These are phyloP conservation scores for Onychostoma macrolepis DNA, from an alignment of 2,113 vertebrate genomes.

Conservation along the genomic window DNA sequence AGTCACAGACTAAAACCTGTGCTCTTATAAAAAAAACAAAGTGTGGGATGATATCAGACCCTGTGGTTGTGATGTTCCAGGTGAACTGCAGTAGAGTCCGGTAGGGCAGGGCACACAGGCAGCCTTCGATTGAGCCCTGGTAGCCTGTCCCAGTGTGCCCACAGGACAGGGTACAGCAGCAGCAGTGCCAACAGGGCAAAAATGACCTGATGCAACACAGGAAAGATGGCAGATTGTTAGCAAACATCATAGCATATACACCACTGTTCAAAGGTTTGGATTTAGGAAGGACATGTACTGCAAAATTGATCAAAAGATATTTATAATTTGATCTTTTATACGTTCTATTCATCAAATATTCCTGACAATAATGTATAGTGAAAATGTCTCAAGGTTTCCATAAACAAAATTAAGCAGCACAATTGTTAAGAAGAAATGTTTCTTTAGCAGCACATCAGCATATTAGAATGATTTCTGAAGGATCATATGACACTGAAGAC, in stretches of 20 bases:
- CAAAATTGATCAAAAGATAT: neutral
- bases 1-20: neutral
- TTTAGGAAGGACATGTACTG: neutral
- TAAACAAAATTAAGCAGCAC: neutral
- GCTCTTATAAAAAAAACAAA: too few relatives aligned
- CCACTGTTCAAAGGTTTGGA: neutral
- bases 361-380: too few relatives aligned
- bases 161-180: slow-evolving; percentile 79
- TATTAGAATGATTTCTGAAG: neutral
- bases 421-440: too few relatives aligned
- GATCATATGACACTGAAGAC: neutral
- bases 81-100: slow-evolving; percentile 81
- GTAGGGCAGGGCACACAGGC: slow-evolving; percentile 83
- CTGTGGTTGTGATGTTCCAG: slow-evolving; percentile 80
- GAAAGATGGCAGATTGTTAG: neutral
- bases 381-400: neutral
- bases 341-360: too few relatives aligned
- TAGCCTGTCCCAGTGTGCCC: slow-evolving; percentile 78
- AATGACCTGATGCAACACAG: slow-evolving; percentile 75
- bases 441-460: neutral
- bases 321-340: too few relatives aligned
- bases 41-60: slow-evolving; percentile 68
- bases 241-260: neutral
- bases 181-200: slow-evolving; percentile 76
- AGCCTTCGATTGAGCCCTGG: slow-evolving; percentile 70